Base-by-base conservation (phyloP, 1,140 invertebrate genomes). In the Pseudomyrmex sp. region DNA sequence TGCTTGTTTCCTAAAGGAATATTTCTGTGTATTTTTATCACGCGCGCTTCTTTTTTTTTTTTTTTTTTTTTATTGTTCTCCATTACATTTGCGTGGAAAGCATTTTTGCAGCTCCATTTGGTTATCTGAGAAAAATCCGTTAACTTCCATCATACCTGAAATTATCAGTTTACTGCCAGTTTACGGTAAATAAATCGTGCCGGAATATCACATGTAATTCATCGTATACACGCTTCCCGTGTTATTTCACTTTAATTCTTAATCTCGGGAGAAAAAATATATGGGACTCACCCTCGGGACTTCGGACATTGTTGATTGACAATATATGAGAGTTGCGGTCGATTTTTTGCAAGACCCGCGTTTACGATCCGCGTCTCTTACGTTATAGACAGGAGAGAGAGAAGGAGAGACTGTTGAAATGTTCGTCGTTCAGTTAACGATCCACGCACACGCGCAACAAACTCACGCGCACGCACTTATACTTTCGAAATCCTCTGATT, bases 61-160 rank as follows among this genome's bases (percentile, higher is more conserved):
- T 35, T 35, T 35, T 35, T 35, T 35, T 35, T 35, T 7, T 35
- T 5, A 5, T 80, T 80, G 54, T 80, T 80, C 66, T 80, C 66
- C 66, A 80, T 80, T 80, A 80, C 66, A 80, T 80, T 80, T 80
- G 65, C 66, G 76, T 80, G 76, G 76, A 80, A 80, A 80, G 70
- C 66, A 80, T 80, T 80, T 80, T 80, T 70, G 54, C 76, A 72
- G 76, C 66, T 80, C 66, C 72, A 80, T 80, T 80, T 80, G 76
- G 76, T 80, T 80, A 80, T 72, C 46, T 66, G 66, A 80, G 66
- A 80, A 80, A 80, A 80, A 80, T 80, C 66, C 23, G 76, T 80
- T 80, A 80, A 80, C 76, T 70, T 70, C 76, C 66, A 80, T 70
- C 72, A 72, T 79, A 79, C 35, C 76, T 46, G 66, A 80, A 80